Evolutionary conservation across 2,113 vertebrate species (phyloP).

Genomic region (Genyomyrus donnyi): DNA sequence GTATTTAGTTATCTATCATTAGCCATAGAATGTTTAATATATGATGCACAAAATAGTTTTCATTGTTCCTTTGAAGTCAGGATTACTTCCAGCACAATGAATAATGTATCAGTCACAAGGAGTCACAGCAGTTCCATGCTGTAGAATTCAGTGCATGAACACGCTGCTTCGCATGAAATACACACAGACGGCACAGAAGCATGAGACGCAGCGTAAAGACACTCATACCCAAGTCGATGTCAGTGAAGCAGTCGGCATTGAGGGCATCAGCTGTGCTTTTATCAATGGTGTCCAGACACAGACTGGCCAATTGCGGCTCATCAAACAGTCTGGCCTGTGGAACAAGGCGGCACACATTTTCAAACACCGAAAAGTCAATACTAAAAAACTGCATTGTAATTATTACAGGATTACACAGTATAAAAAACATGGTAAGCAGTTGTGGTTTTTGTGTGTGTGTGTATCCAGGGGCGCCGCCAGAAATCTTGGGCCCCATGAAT

Average conservation of each 20-base stretch:
- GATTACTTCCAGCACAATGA: neutral
- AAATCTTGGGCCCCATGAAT: no score
- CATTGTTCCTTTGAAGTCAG: neutral
- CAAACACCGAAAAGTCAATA: neutral
- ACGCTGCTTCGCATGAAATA: neutral
- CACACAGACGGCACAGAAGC: neutral
- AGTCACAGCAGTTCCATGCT: neutral
- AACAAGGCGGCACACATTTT: constrained; percentile 11
- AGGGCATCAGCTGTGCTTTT: constrained; percentile 86
- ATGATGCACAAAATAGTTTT: neutral
- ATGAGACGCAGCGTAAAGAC: neutral
- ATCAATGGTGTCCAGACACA: constrained; percentile 89
- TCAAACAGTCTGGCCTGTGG: constrained; percentile 84
- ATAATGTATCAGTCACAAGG: neutral
- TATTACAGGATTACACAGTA: neutral
- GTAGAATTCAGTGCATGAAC: neutral
- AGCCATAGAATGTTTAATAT: neutral
- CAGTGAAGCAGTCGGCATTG: constrained; percentile 86
- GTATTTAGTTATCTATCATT: neutral
- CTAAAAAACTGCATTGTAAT: neutral
- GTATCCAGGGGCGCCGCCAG: no score
- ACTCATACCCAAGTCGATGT: constrained; percentile 79
- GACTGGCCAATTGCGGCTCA: constrained; percentile 85
- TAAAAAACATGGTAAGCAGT: neutral
- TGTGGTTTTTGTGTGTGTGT: neutral